Conservation (phyloP, 2,113 vertebrate genomes). For the Seriola quinqueradiata region DNA sequence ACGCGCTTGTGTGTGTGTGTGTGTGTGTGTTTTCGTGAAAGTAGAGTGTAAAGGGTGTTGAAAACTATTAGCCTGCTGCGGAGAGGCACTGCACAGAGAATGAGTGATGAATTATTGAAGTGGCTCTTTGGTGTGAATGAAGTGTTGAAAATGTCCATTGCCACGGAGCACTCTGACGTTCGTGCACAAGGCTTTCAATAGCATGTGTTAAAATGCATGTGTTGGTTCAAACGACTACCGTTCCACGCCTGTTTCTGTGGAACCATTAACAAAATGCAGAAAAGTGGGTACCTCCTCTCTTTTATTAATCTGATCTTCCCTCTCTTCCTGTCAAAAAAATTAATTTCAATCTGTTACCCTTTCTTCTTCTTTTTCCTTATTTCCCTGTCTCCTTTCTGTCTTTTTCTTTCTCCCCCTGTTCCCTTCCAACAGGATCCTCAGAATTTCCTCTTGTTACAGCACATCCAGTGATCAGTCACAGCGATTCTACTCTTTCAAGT, state of each 20-base stretch:
- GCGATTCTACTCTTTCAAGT: constrained; percentile 79
- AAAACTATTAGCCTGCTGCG: constrained; percentile 82
- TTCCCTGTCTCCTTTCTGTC: constrained; percentile 25
- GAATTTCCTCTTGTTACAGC: constrained; percentile 75
- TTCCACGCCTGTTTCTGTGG: constrained; percentile 29
- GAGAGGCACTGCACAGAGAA: constrained; percentile 72
- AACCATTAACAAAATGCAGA: constrained; percentile 40
- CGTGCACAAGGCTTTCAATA: constrained; percentile 51
- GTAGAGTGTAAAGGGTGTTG: constrained; percentile 82
- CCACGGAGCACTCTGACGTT: constrained; percentile 65
- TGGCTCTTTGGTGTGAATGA: constrained; percentile 84
- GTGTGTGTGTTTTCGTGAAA: constrained; percentile 51
- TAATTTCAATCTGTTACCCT: constrained; percentile 44
- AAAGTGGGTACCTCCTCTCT: constrained; percentile 17
- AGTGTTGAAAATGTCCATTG: constrained; percentile 83
- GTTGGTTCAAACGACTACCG: constrained; percentile 35
- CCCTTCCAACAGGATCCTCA: constrained; percentile 57
- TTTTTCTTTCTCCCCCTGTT: constrained; percentile 14
- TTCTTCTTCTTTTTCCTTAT: constrained; percentile 27
- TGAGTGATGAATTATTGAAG: constrained; percentile 86
- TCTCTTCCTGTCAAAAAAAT: constrained; percentile 47
- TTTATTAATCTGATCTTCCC: constrained; percentile 37
- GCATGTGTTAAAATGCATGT: constrained; percentile 47
- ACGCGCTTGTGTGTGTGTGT: constrained; percentile 31
- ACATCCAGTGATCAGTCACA: constrained; percentile 77